A percentile compares a stretch with the other conserved stretches of the same genome.
phyloP scores from a whole-genome alignment of 2,797 vertebrate genomes.

The Lemur catta region DNA sequence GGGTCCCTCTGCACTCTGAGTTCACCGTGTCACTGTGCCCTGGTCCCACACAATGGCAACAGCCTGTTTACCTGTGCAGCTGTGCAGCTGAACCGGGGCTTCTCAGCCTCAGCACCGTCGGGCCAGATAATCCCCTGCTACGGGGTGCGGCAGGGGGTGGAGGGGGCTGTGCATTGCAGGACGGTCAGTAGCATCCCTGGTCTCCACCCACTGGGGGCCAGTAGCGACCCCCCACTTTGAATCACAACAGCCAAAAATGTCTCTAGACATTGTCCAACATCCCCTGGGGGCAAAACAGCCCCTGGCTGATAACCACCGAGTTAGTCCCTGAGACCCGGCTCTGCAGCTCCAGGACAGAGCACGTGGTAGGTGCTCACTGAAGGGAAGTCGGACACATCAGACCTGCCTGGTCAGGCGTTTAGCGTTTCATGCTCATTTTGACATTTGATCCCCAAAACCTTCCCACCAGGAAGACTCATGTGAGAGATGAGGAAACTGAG shows the following conservation, averaged over 20 bases:
- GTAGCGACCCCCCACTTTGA: not conserved
- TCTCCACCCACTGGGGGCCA: not conserved
- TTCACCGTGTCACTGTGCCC: not conserved
- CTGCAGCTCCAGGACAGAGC: not conserved
- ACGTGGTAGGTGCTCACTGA: not conserved
- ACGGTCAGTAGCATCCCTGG: rapidly evolving
- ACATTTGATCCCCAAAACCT: not conserved
- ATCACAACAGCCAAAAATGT: not conserved
- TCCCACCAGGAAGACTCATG: not conserved
- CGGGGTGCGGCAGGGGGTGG: rapidly evolving
- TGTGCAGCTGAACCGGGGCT: rapidly evolving
- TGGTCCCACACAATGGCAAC: not conserved
- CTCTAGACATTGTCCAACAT: rapidly evolving
- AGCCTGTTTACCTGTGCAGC: not conserved
- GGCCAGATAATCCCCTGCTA: not conserved
- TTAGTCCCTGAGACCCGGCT: not conserved
- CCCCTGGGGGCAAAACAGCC: not conserved
- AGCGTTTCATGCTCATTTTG: no score
- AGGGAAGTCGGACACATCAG: rapidly evolving
- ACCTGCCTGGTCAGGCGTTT: not conserved
- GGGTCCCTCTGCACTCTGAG: not conserved
- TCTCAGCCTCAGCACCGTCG: rapidly evolving
- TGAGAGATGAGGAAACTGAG: not conserved
- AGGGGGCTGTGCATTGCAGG: not conserved
- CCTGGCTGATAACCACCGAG: rapidly evolving